Conservation (phyloP, 1,140 invertebrate species). For the Drosophila eugracilis region DNA sequence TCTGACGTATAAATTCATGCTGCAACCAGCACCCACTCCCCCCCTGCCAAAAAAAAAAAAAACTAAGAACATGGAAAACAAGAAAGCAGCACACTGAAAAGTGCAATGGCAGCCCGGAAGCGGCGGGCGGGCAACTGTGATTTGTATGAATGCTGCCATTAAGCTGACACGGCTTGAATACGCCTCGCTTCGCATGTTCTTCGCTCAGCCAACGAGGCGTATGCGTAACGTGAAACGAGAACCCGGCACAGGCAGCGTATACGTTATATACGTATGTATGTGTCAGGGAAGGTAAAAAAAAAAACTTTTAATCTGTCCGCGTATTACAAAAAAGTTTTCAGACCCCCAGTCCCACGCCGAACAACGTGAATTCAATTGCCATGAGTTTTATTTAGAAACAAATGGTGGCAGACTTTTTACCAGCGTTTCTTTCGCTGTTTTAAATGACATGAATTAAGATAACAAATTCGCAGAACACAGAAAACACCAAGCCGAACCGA, state of each 20-base stretch:
- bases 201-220: slow-evolving; percentile 43
- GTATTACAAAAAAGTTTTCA: slow-evolving; percentile 54
- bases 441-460: slow-evolving; percentile 82
- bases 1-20: slow-evolving; percentile 67
- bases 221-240: slow-evolving; percentile 50
- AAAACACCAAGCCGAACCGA: slow-evolving; percentile 32
- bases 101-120: slow-evolving; percentile 63
- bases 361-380: slow-evolving; percentile 72
- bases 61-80: slow-evolving; percentile 31
- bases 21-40: no score
- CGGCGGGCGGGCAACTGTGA: slow-evolving; percentile 56
- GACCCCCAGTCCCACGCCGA: neutral
- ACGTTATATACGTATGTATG: slow-evolving; percentile 44
- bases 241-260: slow-evolving; percentile 25
- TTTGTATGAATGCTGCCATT: slow-evolving; percentile 76
- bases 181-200: slow-evolving; percentile 16
- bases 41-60: slow-evolving; percentile 20
- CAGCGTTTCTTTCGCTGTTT: slow-evolving; percentile 38
- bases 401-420: slow-evolving; percentile 64
- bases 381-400: slow-evolving; percentile 80
- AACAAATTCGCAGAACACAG: slow-evolving; percentile 72
- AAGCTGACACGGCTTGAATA: slow-evolving; percentile 54
- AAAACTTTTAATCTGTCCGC: slow-evolving; percentile 58
- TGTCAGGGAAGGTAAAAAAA: slow-evolving; percentile 2
- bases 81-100: slow-evolving; percentile 54